A percentile compares a stretch with the other conserved stretches of the same genome.
phyloP scores from a whole-genome alignment of 2,113 vertebrate species.

The Synodontis membranacea region DNA sequence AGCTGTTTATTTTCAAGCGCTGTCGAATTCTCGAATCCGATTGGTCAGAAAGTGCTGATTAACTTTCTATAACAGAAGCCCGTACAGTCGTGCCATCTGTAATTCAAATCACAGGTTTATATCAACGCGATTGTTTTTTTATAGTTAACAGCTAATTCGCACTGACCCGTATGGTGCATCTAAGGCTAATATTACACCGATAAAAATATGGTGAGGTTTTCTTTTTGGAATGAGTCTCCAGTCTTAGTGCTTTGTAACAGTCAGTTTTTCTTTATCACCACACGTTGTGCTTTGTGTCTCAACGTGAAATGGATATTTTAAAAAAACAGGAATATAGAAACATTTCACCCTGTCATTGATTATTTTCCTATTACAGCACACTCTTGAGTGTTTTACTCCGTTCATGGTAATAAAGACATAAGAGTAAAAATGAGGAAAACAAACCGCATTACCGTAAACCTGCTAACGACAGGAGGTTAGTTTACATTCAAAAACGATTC shows the following conservation, averaged over 20 bases:
- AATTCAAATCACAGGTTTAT: neutral
- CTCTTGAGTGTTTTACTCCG: neutral
- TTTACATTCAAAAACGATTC: conserved; percentile 73
- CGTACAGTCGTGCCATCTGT: neutral
- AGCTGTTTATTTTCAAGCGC: conserved; percentile 48
- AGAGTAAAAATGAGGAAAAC: conserved; percentile 43
- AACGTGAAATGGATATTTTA: neutral
- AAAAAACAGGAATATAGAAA: too few relatives aligned
- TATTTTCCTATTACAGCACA: neutral
- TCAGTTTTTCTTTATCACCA: neutral
- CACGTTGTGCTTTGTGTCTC: neutral
- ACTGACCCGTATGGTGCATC: neutral
- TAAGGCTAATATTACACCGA: neutral
- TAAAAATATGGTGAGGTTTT: neutral
- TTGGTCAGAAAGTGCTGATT: neutral
- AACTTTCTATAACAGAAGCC: neutral
- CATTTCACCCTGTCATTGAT: neutral
- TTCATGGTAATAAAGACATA: conserved; percentile 29
- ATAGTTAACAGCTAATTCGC: neutral
- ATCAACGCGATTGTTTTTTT: neutral
- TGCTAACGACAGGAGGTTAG: conserved; percentile 73
- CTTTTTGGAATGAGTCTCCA: neutral
- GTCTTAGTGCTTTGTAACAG: neutral
- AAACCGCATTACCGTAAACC: conserved; percentile 65
- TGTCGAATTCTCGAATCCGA: neutral